Percentiles rank a stretch among this genome's conserved stretches.
phyloP scores from a whole-genome alignment of 2,113 vertebrate genomes.

The Candoia aspera region DNA sequence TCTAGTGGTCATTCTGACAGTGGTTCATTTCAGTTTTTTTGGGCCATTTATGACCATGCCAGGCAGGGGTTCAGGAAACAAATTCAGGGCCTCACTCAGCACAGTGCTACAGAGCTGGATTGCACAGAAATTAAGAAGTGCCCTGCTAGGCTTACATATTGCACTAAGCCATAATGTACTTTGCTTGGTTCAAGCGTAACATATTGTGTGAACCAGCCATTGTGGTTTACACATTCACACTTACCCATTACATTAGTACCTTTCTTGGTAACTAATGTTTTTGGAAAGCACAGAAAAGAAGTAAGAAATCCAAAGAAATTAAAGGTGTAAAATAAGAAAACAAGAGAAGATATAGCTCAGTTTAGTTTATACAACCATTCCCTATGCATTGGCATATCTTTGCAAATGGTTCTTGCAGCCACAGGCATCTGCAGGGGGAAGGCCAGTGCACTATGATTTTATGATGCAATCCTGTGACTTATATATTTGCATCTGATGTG shows the following conservation, averaged over 20 bases:
- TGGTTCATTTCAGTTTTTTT: too few relatives aligned
- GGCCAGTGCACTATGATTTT: background rate
- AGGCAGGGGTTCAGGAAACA: too few relatives aligned
- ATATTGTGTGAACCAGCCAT: background rate
- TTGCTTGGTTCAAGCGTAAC: background rate
- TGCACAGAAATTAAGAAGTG: background rate
- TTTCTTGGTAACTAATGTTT: background rate
- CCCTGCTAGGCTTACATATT: background rate
- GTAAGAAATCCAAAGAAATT: background rate
- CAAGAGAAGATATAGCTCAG: background rate
- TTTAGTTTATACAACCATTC: background rate
- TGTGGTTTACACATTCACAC: background rate
- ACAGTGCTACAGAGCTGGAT: too few relatives aligned
- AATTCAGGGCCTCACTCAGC: too few relatives aligned
- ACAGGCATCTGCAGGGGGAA: background rate
- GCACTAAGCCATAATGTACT: background rate
- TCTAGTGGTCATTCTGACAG: too few relatives aligned
- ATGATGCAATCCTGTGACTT: background rate
- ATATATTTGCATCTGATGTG: background rate
- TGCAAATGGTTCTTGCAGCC: too few relatives aligned
- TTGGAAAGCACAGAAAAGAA: background rate
- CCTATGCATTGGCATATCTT: too few relatives aligned
- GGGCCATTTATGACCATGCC: too few relatives aligned
- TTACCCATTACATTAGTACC: background rate
- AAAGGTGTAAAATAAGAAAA: background rate